A percentile compares a stretch with the other conserved stretches of the same genome.
Evolutionary conservation across 2,888 invertebrate species (phyloP).

Genomic region (Plagodis pulveraria): DNA sequence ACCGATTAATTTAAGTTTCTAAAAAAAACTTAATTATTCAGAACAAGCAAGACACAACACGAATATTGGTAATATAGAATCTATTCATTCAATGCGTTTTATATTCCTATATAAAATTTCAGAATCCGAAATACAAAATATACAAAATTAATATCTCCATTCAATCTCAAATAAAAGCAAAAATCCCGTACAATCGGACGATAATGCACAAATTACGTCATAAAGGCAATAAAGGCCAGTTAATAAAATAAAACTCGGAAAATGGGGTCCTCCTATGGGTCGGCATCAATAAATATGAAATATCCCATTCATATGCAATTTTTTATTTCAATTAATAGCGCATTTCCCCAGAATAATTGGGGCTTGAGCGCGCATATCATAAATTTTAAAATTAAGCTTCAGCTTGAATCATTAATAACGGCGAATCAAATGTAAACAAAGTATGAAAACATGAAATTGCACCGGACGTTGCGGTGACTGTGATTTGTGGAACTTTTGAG

Average conservation of each 20-base stretch:
- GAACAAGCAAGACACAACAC: too few species aligned
- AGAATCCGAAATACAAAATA: neutral
- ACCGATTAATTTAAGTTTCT: too few species aligned
- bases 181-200: conserved; percentile 11
- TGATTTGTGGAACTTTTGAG: conserved; percentile 2
- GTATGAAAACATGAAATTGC: conserved; percentile 42
- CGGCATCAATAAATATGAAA: conserved; percentile 29
- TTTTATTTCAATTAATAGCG: conserved; percentile 41
- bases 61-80: too few species aligned
- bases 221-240: conserved; percentile 18
- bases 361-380: conserved; percentile 57
- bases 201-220: conserved; percentile 24
- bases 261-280: conserved; percentile 13
- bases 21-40: too few species aligned
- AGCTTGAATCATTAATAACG: conserved; percentile 55
- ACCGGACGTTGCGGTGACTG: conserved; percentile 18
- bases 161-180: conserved; percentile 23
- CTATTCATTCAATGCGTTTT: too few species aligned
- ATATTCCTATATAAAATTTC: neutral
- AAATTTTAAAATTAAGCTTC: conserved; percentile 60
- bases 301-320: conserved; percentile 35
- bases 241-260: conserved; percentile 23
- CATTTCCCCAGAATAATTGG: conserved; percentile 49
- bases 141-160: conserved; percentile 10
- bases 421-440: conserved; percentile 56